A percentile compares a stretch with the other conserved stretches of the same genome.
phyloP scores from a whole-genome alignment of 1,140 invertebrate species.

The Sycophaga agraensis region DNA sequence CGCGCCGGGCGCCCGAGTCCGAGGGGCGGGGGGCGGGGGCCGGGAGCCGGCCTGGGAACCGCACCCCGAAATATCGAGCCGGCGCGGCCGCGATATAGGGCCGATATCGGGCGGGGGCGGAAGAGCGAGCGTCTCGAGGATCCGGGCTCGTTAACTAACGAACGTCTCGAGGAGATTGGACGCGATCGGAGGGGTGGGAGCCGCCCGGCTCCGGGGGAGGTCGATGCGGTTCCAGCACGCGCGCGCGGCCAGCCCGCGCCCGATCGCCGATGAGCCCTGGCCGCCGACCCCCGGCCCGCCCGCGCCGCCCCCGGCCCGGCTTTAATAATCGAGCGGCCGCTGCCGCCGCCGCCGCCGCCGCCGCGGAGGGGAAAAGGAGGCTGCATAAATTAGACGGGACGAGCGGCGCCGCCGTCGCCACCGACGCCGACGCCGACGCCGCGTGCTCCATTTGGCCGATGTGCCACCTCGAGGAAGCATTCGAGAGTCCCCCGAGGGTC shows the following conservation, averaged over 20 bases:
- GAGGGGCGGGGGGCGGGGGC: neutral
- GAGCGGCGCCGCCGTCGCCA: too few relatives aligned
- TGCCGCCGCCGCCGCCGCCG: too few relatives aligned
- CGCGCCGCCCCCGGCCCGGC: too few relatives aligned
- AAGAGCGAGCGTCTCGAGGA: neutral
- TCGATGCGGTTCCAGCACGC: neutral
- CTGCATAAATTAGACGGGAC: slow-evolving; percentile 14
- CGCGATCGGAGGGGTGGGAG: neutral
- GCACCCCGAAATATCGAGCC: slow-evolving; percentile 31
- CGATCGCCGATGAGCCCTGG: neutral
- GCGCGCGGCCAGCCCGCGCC: neutral
- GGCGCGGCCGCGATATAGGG: neutral
- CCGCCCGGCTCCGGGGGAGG: neutral
- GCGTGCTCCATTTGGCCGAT: neutral
- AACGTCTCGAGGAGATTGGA: slow-evolving; percentile 28
- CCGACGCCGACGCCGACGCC: too few relatives aligned
- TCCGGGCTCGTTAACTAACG: slow-evolving; percentile 26
- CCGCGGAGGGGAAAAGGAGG: too few relatives aligned
- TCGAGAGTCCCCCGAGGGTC: slow-evolving; percentile 6
- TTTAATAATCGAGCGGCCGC: too few relatives aligned
- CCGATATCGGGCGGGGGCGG: neutral
- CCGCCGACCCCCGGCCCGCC: too few relatives aligned
- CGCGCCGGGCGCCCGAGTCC: too few relatives aligned
- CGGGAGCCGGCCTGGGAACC: slow-evolving; percentile 14
- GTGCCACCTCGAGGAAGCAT: neutral